Percentiles rank a stretch among this genome's conserved stretches.
Evolutionary conservation across 1,140 invertebrate species (phyloP).

Genomic region (Zaprionus davidi): DNA sequence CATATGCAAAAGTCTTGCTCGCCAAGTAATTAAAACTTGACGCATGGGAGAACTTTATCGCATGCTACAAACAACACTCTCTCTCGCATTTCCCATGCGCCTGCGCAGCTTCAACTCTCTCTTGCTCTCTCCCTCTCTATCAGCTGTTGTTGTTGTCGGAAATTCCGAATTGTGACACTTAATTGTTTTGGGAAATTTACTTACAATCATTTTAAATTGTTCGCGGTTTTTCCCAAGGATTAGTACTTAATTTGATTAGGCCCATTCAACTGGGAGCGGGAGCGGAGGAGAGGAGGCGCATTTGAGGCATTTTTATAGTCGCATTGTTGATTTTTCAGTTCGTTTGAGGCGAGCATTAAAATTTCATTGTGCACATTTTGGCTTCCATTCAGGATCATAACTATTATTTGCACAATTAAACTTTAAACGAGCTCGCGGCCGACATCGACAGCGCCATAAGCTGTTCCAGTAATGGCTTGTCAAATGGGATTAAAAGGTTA

Average conservation of each 20-base stretch:
- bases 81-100: slow-evolving; percentile 18
- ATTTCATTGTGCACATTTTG: slow-evolving; percentile 50
- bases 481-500: slow-evolving; percentile 2
- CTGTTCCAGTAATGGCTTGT: slow-evolving; percentile 15
- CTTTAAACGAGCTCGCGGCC: slow-evolving; percentile 11
- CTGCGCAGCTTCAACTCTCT: slow-evolving; percentile 41
- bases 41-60: slow-evolving; percentile 58
- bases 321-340: slow-evolving; percentile 59
- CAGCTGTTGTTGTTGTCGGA: slow-evolving; percentile 40
- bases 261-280: slow-evolving; percentile 46
- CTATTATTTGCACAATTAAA: slow-evolving; percentile 61
- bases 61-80: slow-evolving; percentile 53
- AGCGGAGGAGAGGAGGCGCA: neutral
- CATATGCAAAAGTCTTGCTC: slow-evolving; percentile 57
- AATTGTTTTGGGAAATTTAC: slow-evolving; percentile 82
- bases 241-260: slow-evolving; percentile 81
- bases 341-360: slow-evolving; percentile 57
- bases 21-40: slow-evolving; percentile 42
- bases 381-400: slow-evolving; percentile 39
- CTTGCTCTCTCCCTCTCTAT: slow-evolving; percentile 12
- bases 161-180: slow-evolving; percentile 43
- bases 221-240: slow-evolving; percentile 80
- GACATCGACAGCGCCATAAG: slow-evolving; percentile 13
- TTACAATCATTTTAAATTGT: slow-evolving; percentile 82
- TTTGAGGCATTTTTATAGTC: slow-evolving; percentile 67